Conservation (phyloP, 2,888 invertebrate species). For the Daptonema setosum region DNA sequence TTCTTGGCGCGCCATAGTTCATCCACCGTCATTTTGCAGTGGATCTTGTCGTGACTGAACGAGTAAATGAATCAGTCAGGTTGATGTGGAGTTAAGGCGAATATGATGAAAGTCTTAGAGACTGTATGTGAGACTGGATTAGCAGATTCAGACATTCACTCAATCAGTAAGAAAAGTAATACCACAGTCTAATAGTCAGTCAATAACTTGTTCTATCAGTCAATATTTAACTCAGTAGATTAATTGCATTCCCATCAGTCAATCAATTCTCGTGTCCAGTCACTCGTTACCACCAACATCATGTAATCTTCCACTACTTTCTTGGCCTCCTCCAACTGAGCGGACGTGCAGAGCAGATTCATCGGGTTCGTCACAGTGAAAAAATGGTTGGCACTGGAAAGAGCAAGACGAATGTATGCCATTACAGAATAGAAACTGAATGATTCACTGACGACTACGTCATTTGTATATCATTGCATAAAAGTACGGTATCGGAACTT, state of each 20-base stretch:
- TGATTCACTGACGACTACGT: constrained; percentile 7
- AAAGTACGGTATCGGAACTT: not conserved
- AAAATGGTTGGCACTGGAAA: constrained; percentile 56
- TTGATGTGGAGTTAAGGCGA: no score
- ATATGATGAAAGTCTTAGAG: no score
- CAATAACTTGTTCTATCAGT: no score
- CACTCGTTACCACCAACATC: no score
- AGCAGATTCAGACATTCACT: no score
- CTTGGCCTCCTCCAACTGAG: constrained; percentile 53
- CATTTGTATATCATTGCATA: constrained; percentile 3
- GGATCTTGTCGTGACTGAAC: constrained; percentile 31
- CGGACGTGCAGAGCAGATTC: constrained; percentile 51
- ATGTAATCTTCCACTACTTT: constrained; percentile 53
- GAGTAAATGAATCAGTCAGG: not conserved
- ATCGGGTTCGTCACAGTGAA: constrained; percentile 76
- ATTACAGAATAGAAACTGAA: not conserved
- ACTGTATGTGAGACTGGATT: no score
- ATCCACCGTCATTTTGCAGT: constrained; percentile 47
- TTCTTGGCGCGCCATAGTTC: constrained; percentile 75
- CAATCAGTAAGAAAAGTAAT: no score
- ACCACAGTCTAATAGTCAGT: no score
- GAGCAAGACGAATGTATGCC: constrained; percentile 52
- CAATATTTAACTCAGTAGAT: no score
- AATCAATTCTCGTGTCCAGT: no score
- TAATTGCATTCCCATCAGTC: no score